phyloP scores from a whole-genome alignment of 1,140 invertebrate genomes.

The Meteorus sp. region DNA sequence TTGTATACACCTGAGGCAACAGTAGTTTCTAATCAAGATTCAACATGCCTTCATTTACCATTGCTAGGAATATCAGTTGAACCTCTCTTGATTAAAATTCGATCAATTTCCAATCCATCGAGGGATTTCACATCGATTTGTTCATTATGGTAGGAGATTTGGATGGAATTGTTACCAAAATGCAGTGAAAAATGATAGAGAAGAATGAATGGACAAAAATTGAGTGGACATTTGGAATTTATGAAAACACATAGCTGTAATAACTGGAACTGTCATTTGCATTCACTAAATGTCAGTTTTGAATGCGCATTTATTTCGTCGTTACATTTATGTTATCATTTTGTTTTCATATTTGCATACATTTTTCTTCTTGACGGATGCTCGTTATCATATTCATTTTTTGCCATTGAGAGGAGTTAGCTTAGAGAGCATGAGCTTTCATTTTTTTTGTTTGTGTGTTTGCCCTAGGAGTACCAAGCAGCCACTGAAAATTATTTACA shows the following conservation, averaged over 20 bases:
- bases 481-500: too few species aligned
- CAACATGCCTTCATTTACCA: too few species aligned
- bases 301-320: conserved; percentile 6
- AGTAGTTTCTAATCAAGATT: too few species aligned
- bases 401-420: too few species aligned
- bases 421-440: too few species aligned
- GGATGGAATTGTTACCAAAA: conserved; percentile 26
- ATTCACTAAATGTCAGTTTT: conserved; percentile 11
- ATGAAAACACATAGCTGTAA: conserved; percentile 19
- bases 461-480: too few species aligned
- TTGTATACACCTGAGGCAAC: conserved; percentile 27
- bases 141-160: too few species aligned
- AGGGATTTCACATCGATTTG: not conserved
- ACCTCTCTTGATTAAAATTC: too few species aligned
- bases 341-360: not conserved
- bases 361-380: not conserved
- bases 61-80: too few species aligned
- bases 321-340: conserved; percentile 7
- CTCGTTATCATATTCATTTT: not conserved
- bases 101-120: not conserved
- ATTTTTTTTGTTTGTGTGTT: not conserved
- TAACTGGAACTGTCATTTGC: conserved; percentile 12
- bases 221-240: conserved; percentile 11
- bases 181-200: conserved; percentile 6
- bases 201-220: not conserved